phyloP scores from a whole-genome alignment of 2,888 invertebrate species.

The Acrocyrtus sp. region DNA sequence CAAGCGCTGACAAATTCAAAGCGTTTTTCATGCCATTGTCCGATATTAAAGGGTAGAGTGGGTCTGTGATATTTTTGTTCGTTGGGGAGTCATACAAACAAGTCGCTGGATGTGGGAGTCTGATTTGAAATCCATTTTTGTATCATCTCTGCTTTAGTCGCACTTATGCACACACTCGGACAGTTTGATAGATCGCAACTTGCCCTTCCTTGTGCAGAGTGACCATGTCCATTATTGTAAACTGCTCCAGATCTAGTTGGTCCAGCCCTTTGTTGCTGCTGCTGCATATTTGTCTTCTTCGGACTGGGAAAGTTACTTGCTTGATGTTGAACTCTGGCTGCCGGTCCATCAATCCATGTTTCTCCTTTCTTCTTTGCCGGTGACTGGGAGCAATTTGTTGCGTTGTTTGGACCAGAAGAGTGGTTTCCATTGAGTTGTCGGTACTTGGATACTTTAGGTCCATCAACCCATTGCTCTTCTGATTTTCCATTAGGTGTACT shows the following conservation, averaged over 20 bases:
- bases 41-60: conserved; percentile 24
- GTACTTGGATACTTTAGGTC: conserved; percentile 77
- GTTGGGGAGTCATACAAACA: conserved; percentile 54
- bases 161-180: conserved; percentile 49
- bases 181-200: conserved; percentile 67
- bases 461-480: conserved; percentile 97
- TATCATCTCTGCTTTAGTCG: conserved; percentile 63
- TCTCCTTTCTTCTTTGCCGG: conserved; percentile 76
- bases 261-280: conserved; percentile 32
- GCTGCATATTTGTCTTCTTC: conserved; percentile 48
- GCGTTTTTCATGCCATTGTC: conserved; percentile 20
- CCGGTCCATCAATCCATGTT: conserved; percentile 96
- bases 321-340: conserved; percentile 69
- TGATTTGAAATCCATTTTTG: conserved; percentile 63
- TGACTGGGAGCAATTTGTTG: conserved; percentile 18
- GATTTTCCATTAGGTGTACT: conserved; percentile 68
- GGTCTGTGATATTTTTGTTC: conserved; percentile 16
- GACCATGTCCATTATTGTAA: conserved; percentile 13
- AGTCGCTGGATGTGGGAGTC: conserved; percentile 46
- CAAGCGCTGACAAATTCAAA: not conserved
- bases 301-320: conserved; percentile 63
- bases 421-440: conserved; percentile 64
- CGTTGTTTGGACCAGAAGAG: conserved; percentile 75
- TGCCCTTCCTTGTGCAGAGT: conserved; percentile 24
- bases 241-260: conserved; percentile 14